Percentiles rank a stretch among this genome's conserved stretches.
Evolutionary conservation across 2,113 vertebrate species (phyloP).

Genomic region (Gallinago media): DNA sequence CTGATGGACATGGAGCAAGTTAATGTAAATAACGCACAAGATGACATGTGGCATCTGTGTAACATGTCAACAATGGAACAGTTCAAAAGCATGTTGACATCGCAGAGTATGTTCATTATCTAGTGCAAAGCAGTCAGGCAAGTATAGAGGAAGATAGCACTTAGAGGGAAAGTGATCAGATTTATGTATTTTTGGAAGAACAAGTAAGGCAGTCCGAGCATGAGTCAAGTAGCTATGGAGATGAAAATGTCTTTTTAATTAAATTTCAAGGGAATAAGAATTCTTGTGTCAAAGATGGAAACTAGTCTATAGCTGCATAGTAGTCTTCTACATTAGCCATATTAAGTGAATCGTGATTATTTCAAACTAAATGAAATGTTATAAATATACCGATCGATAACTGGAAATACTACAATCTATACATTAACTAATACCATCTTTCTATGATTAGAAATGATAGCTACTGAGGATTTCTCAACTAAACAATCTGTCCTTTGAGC

Average conservation of each 20-base stretch:
- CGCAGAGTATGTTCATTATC: background rate
- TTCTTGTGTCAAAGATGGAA: background rate
- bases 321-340: background rate
- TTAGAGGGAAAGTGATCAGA: background rate
- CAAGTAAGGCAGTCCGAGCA: background rate
- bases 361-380: background rate
- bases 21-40: background rate
- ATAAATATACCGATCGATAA: background rate
- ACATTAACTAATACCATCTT: background rate
- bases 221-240: background rate
- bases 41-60: rapidly evolving
- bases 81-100: background rate
- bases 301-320: background rate
- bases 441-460: background rate
- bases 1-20: background rate
- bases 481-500: background rate
- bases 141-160: background rate
- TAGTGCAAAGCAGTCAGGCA: background rate
- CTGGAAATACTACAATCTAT: background rate
- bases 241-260: background rate
- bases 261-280: background rate
- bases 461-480: background rate
- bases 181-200: background rate
- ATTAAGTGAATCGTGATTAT: background rate
- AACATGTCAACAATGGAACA: background rate